Percentiles rank a stretch among this genome's conserved stretches.
Evolutionary conservation across 2,113 vertebrate genomes (phyloP).

Genomic region (Xenus cinereus): DNA sequence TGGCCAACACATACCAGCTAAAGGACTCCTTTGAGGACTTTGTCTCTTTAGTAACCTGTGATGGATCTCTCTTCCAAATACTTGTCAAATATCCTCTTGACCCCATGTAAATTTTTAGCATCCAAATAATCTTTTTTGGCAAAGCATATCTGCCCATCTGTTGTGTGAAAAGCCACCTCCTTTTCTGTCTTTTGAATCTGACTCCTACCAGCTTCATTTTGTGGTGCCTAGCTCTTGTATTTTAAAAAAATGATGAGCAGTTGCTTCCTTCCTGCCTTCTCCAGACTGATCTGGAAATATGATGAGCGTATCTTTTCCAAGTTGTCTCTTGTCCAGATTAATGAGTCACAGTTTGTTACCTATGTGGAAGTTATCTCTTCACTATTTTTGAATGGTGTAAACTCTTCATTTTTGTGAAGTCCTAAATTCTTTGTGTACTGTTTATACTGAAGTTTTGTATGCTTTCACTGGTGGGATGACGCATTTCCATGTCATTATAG

Average conservation of each 20-base stretch:
- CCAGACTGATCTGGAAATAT: background rate
- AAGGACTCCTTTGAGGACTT: background rate
- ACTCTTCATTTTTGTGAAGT: background rate
- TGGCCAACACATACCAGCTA: background rate
- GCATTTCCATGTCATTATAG: background rate
- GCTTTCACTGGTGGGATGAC: background rate
- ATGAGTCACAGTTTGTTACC: conserved; percentile 1
- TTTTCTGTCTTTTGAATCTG: background rate
- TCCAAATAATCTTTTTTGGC: background rate
- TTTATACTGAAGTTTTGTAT: background rate
- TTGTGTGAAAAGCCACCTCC: conserved; percentile 21
- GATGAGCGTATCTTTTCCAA: background rate
- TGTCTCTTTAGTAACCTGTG: background rate
- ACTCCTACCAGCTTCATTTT: background rate
- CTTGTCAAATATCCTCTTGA: background rate
- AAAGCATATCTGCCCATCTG: conserved; percentile 18
- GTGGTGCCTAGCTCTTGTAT: background rate
- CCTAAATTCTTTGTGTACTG: background rate
- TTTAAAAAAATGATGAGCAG: background rate
- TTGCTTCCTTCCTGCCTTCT: background rate
- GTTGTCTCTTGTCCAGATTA: conserved; percentile 1
- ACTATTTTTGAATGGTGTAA: background rate
- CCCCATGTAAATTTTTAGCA: background rate
- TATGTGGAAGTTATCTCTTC: background rate
- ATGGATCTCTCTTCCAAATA: background rate